Percentiles rank a stretch among this genome's conserved stretches.
These are phyloP conservation scores for Meghimatium bilineatum DNA, from an alignment of 2,888 invertebrate species.

Conservation along the genomic window DNA sequence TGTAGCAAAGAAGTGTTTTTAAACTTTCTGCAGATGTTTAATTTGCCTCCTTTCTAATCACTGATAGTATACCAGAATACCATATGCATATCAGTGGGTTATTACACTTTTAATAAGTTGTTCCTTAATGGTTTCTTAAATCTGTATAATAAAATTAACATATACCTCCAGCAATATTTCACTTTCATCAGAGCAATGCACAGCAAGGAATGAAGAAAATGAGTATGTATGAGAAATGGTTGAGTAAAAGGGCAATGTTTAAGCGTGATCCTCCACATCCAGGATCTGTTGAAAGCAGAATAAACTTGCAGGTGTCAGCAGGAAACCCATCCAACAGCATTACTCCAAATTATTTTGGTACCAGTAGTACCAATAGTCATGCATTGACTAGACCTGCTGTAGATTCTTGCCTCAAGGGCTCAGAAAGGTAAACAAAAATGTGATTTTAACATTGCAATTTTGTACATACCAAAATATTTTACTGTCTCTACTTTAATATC, in stretches of 20 bases:
- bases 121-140: too few species aligned
- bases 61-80: too few species aligned
- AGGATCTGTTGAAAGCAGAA: conserved; percentile 4
- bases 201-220: conserved; percentile 42
- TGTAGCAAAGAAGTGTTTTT: too few species aligned
- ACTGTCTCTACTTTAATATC: neutral
- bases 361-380: neutral
- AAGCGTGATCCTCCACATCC: conserved; percentile 18
- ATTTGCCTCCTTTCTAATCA: too few species aligned
- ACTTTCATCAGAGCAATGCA: conserved; percentile 16
- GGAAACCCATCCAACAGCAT: neutral
- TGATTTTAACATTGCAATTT: neutral
- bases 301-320: neutral
- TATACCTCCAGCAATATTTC: too few species aligned
- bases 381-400: neutral
- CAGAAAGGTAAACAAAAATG: neutral
- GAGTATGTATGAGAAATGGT: conserved; percentile 57
- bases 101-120: too few species aligned
- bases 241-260: conserved; percentile 49
- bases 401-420: neutral
- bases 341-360: neutral
- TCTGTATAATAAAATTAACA: too few species aligned
- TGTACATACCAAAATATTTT: neutral
- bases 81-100: too few species aligned
- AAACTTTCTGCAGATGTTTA: too few species aligned